Base-by-base conservation (phyloP, 2,888 invertebrate species). In the Abscondita cerata region DNA sequence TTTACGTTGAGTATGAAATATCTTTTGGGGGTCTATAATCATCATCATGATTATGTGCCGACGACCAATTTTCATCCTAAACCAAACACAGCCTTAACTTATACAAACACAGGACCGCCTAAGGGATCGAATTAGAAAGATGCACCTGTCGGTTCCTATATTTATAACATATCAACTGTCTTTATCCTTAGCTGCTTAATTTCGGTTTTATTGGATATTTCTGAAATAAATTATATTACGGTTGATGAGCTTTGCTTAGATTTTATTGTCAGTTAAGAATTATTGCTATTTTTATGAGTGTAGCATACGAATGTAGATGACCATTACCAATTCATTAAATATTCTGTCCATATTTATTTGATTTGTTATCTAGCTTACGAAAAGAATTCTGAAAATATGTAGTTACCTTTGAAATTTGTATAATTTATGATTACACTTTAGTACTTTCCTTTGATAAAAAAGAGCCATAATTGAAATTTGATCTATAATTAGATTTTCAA, bases 1-100 rank as follows among this genome's bases (percentile, higher is more conserved):
- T 25, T 25, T 6, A 25, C 25, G 6, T 25, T 25, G 2, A 4
- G 6, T 4, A 25, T 25, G 25, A 2, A 25, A 25, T 6, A 25
- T 25, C 4, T 25, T 25, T 25, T 25, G 6, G 69, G 55, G 66
- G 72, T 72, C 72, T 73, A 72, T 76, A 76, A 76, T 76, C 76
- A 76, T 72, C 65, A 69, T 57, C 56, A 63, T 67, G 72, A 74
- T 75, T 73, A 75, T 70, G 69, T 73, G 70, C 71, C 69, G 61
- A 68, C 64, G 62, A 58, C 68, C 70, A 75, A 76, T 76, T 25
- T 77, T 76, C 72, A 71, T 65, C 66, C 72, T 72, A 75, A 77
- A 75, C 72, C 75, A 76, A 77, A 77, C 76, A 77, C 67, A 70
- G 72, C 68, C 70, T 77, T 75, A 72, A 68, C 67, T 69, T 73